Evolutionary conservation across 2,888 invertebrate species (phyloP).

Genomic region (Eupeodes latifasciatus): DNA sequence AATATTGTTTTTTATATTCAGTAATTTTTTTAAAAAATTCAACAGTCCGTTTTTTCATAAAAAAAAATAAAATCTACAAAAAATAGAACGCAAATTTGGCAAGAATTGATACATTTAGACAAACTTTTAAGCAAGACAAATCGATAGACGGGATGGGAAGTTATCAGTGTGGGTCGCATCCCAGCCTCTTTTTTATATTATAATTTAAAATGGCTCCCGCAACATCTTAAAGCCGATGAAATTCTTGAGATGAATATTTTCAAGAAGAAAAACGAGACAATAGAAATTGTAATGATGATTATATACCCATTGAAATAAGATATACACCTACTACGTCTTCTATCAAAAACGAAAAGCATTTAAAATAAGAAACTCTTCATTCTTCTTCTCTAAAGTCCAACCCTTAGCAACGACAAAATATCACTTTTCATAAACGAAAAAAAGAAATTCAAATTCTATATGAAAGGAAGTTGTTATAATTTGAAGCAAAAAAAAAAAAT

Average conservation of each 20-base stretch:
- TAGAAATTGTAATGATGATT: neutral
- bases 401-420: neutral
- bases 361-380: neutral
- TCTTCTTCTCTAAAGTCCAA: neutral
- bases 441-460: neutral
- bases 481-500: neutral
- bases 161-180: too few relatives aligned
- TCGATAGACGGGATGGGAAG: too few relatives aligned
- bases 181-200: too few relatives aligned
- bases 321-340: neutral
- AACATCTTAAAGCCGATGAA: neutral
- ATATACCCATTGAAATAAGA: neutral
- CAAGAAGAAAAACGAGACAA: too few relatives aligned
- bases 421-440: neutral
- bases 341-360: neutral
- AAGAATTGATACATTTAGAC: too few relatives aligned
- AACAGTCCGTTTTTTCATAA: too few relatives aligned
- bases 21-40: too few relatives aligned
- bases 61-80: too few relatives aligned
- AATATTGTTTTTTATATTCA: too few relatives aligned
- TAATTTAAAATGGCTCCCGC: neutral
- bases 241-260: neutral
- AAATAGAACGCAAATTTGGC: too few relatives aligned
- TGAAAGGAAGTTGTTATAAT: slow-evolving; percentile 19
- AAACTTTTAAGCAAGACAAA: too few relatives aligned